phyloP scores from a whole-genome alignment of 2,797 vertebrate species.

The Eulemur coronatus region DNA sequence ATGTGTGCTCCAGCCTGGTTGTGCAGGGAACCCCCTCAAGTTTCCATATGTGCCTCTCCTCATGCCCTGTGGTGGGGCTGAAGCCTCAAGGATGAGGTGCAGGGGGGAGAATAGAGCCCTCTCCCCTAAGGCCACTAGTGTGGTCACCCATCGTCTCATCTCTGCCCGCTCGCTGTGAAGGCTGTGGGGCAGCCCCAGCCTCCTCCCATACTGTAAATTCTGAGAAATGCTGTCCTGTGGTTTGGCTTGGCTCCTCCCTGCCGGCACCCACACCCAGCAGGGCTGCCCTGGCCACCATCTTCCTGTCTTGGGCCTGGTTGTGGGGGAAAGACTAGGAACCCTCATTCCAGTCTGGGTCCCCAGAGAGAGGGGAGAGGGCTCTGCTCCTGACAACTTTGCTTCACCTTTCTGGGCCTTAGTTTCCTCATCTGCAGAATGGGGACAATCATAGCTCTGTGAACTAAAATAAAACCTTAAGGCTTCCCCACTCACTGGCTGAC shows the following conservation, averaged over 20 bases:
- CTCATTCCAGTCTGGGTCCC: background rate
- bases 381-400: background rate
- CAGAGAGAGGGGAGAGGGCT: background rate
- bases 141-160: background rate
- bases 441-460: too few species aligned
- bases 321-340: background rate
- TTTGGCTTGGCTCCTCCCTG: background rate
- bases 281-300: conserved; percentile 5
- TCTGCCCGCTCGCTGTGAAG: background rate
- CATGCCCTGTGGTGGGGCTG: background rate
- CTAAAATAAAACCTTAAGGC: too few species aligned
- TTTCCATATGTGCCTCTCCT: background rate
- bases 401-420: background rate
- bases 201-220: conserved; percentile 44
- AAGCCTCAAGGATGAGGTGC: background rate
- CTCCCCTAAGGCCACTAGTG: background rate
- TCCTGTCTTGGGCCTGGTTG: background rate
- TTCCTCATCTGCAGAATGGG: background rate
- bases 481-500: too few species aligned
- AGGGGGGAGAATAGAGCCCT: background rate
- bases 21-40: background rate
- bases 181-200: background rate
- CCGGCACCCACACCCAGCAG: background rate
- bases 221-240: conserved; percentile 50
- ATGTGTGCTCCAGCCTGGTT: background rate